phyloP scores from a whole-genome alignment of 2,888 invertebrate genomes.

The Scelioninae gen. 1 region DNA sequence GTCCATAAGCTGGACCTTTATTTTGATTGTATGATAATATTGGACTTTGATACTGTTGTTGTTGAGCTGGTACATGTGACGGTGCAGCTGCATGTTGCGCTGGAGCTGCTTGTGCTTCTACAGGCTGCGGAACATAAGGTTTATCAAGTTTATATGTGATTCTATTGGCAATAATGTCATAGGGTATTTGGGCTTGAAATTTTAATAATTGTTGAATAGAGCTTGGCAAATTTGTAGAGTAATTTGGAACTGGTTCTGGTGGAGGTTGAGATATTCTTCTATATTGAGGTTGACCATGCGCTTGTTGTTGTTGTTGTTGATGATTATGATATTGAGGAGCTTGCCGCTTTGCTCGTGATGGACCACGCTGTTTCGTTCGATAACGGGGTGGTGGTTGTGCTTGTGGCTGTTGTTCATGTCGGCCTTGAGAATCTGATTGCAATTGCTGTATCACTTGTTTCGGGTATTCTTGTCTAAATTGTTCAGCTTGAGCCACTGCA shows the following conservation, averaged over 20 bases:
- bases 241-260: slow-evolving; percentile 76
- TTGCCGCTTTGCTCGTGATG: slow-evolving; percentile 75
- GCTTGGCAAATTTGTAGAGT: slow-evolving; percentile 79
- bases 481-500: slow-evolving; percentile 72
- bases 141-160: slow-evolving; percentile 78
- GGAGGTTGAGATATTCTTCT: slow-evolving; percentile 76
- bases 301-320: slow-evolving; percentile 71
- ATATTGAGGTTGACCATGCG: slow-evolving; percentile 74
- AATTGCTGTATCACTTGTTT: slow-evolving; percentile 70
- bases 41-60: slow-evolving; percentile 63
- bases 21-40: slow-evolving; percentile 45
- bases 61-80: slow-evolving; percentile 52
- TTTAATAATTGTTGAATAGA: slow-evolving; percentile 78
- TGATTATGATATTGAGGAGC: slow-evolving; percentile 74
- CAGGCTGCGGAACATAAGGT: slow-evolving; percentile 80
- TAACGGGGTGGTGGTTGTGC: slow-evolving; percentile 70
- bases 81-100: slow-evolving; percentile 19
- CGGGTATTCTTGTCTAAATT: slow-evolving; percentile 73
- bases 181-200: slow-evolving; percentile 81
- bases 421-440: slow-evolving; percentile 64
- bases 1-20: slow-evolving; percentile 58
- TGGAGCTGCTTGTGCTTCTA: slow-evolving; percentile 60
- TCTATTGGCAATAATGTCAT: slow-evolving; percentile 81
- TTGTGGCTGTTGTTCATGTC: slow-evolving; percentile 71
- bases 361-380: slow-evolving; percentile 74